A percentile compares a stretch with the other conserved stretches of the same genome.
phyloP scores from a whole-genome alignment of 2,113 vertebrate species.

The Microtus oregoni region DNA sequence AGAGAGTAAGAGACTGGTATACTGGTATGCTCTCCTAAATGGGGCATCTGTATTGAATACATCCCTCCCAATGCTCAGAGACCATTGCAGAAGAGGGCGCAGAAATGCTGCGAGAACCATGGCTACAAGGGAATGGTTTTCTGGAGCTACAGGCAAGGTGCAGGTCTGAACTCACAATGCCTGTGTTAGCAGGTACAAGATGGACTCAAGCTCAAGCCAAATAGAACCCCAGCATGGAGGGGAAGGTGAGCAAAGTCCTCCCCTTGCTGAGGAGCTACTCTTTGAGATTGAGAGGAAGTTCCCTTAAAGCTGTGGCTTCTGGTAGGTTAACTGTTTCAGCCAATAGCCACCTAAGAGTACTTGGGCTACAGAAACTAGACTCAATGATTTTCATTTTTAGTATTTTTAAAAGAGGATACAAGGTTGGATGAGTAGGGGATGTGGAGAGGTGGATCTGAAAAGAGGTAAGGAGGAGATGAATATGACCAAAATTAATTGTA shows the following conservation, averaged over 20 bases:
- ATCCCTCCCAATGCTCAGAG: background rate
- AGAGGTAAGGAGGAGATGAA: background rate
- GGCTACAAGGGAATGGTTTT: background rate
- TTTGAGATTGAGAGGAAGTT: background rate
- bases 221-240: background rate
- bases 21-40: no score
- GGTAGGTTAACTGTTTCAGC: background rate
- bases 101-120: background rate
- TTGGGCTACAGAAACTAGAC: background rate
- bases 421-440: background rate
- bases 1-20: background rate
- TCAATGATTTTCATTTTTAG: background rate
- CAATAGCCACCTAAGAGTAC: background rate
- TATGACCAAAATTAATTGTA: background rate
- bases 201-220: background rate
- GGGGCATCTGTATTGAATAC: background rate
- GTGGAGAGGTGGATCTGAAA: background rate
- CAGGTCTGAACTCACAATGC: background rate
- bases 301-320: background rate
- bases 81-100: background rate
- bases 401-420: background rate
- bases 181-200: background rate
- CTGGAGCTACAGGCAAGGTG: background rate
- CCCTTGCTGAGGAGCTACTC: background rate
- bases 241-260: background rate